These are phyloP conservation scores for Ornithorhynchus anatinus DNA, from an alignment of 2,113 vertebrate genomes.

Conservation along the genomic window DNA sequence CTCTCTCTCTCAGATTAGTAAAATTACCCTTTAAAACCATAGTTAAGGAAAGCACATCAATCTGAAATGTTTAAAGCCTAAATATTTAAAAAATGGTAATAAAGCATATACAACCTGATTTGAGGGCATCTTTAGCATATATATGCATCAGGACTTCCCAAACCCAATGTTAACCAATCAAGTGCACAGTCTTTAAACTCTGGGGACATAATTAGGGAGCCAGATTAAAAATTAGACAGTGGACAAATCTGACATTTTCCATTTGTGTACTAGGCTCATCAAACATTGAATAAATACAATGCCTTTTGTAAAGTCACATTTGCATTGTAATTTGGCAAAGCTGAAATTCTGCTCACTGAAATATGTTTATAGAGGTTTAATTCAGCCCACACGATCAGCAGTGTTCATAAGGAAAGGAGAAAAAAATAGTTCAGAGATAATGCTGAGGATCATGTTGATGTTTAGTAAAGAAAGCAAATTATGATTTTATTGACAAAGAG, in stretches of 20 bases:
- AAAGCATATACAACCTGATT: not conserved
- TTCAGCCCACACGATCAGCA: not conserved
- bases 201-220: slow-evolving; percentile 34
- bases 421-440: not conserved
- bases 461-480: slow-evolving; percentile 29
- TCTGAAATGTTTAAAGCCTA: slow-evolving; percentile 45
- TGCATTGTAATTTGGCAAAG: slow-evolving; percentile 16
- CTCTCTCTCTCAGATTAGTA: not conserved
- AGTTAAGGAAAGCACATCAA: slow-evolving; percentile 40
- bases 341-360: slow-evolving; percentile 19
- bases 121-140: not conserved
- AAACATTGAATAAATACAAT: slow-evolving; percentile 30
- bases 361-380: not conserved
- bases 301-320: slow-evolving; percentile 46
- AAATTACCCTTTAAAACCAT: slow-evolving; percentile 51
- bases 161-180: slow-evolving; percentile 23
- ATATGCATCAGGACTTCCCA: not conserved
- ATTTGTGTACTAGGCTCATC: slow-evolving; percentile 40
- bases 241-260: slow-evolving; percentile 42
- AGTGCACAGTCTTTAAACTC: slow-evolving; percentile 22
- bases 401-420: not conserved
- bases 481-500: too few relatives aligned
- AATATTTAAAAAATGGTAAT: not conserved
- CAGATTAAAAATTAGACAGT: slow-evolving; percentile 35
- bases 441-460: not conserved